Conservation (phyloP, 2,797 vertebrate genomes). For the Chelon auratus region DNA sequence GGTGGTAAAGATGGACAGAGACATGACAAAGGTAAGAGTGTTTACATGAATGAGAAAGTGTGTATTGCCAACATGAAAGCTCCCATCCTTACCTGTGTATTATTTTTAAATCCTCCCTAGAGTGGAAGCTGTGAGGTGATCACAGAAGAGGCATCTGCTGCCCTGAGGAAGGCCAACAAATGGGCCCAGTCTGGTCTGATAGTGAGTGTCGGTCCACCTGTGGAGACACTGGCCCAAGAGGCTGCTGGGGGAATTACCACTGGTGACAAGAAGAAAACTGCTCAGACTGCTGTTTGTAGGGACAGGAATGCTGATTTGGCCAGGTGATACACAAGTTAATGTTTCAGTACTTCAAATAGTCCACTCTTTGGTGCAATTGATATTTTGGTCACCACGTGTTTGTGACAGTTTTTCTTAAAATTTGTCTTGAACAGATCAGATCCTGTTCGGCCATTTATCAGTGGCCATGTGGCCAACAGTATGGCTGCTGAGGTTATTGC, state of each 20-base stretch:
- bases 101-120: conserved; percentile 72
- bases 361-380: background rate
- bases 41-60: background rate
- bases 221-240: conserved; percentile 89
- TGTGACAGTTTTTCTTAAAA: conserved; percentile 14
- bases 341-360: background rate
- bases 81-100: conserved; percentile 10
- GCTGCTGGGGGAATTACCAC: conserved; percentile 88
- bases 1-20: conserved; percentile 99
- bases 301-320: conserved; percentile 97
- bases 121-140: conserved; percentile 96
- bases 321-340: conserved; percentile 79
- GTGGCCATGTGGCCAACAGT: conserved; percentile 98
- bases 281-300: conserved; percentile 94
- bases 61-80: background rate
- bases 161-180: conserved; percentile 96
- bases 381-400: background rate
- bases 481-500: conserved; percentile 99
- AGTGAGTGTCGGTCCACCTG: conserved; percentile 94
- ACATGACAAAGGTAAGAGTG: conserved; percentile 95
- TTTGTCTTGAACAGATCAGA: conserved; percentile 86
- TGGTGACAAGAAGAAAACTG: conserved; percentile 98
- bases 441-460: conserved; percentile 96
- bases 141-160: conserved; percentile 94
- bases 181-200: conserved; percentile 99